A percentile compares a stretch with the other conserved stretches of the same genome.
Evolutionary conservation across 2,888 invertebrate genomes (phyloP).

Genomic region (Lottia scabra): DNA sequence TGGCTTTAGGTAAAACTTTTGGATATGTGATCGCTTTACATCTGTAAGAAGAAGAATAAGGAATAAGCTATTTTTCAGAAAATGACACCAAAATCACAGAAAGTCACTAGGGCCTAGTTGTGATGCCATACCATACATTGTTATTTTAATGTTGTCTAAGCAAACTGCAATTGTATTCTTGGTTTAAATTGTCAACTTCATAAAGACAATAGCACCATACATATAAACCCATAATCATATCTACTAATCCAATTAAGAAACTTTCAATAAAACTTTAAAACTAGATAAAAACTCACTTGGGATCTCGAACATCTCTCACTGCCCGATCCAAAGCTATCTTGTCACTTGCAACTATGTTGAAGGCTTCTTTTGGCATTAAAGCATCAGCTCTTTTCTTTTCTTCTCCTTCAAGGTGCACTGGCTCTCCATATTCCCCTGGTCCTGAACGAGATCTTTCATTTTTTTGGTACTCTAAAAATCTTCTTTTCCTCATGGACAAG

Average conservation of each 20-base stretch:
- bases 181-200: no score
- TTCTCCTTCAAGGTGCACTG: constrained; percentile 57
- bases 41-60: constrained; percentile 68
- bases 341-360: constrained; percentile 90
- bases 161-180: no score
- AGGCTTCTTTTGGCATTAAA: constrained; percentile 84
- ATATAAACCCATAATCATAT: no score
- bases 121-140: no score
- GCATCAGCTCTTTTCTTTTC: constrained; percentile 77
- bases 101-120: no score
- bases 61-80: no score
- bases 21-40: constrained; percentile 76
- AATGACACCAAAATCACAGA: no score
- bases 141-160: no score
- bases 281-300: constrained; percentile 62
- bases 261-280: no score
- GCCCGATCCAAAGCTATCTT: constrained; percentile 87
- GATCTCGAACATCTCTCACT: constrained; percentile 76
- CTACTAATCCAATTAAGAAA: no score
- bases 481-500: constrained; percentile 22
- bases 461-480: constrained; percentile 45
- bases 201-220: no score
- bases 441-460: constrained; percentile 48
- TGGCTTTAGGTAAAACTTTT: constrained; percentile 78
- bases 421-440: constrained; percentile 64